Evolutionary conservation across 23 tunicate genomes (phyloP).

Genomic region (Trididemnum nubilum): DNA sequence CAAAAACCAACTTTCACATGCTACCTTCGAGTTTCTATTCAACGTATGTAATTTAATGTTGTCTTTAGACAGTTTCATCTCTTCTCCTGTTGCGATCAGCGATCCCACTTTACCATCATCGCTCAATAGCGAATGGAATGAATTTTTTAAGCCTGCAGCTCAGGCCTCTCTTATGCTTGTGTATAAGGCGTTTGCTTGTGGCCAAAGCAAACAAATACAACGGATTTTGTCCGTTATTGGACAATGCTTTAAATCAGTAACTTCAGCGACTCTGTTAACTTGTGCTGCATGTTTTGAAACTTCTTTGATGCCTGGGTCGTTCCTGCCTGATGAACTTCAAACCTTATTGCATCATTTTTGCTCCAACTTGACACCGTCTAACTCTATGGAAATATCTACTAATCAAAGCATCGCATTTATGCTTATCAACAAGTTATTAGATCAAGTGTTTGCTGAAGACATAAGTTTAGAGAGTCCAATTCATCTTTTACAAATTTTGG

Average conservation of each 20-base stretch:
- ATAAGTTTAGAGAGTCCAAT: not conserved
- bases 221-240: constrained; percentile 6
- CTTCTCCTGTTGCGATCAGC: constrained; percentile 46
- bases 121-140: constrained; percentile 78
- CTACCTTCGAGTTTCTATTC: not conserved
- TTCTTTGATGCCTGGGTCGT: constrained; percentile 41
- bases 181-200: not conserved
- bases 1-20: not conserved
- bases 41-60: constrained; percentile 34
- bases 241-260: constrained; percentile 17
- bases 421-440: constrained; percentile 23
- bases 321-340: constrained; percentile 53
- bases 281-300: constrained; percentile 33
- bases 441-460: constrained; percentile 2
- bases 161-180: constrained; percentile 48
- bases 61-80: constrained; percentile 39
- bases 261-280: constrained; percentile 28
- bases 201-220: not conserved
- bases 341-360: constrained; percentile 64
- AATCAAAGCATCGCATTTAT: constrained; percentile 33
- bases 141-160: constrained; percentile 71
- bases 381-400: not conserved
- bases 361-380: constrained; percentile 8
- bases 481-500: not conserved
- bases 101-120: constrained; percentile 81